Evolutionary conservation across 2,797 vertebrate genomes (phyloP).

Genomic region (Vipera latastei): DNA sequence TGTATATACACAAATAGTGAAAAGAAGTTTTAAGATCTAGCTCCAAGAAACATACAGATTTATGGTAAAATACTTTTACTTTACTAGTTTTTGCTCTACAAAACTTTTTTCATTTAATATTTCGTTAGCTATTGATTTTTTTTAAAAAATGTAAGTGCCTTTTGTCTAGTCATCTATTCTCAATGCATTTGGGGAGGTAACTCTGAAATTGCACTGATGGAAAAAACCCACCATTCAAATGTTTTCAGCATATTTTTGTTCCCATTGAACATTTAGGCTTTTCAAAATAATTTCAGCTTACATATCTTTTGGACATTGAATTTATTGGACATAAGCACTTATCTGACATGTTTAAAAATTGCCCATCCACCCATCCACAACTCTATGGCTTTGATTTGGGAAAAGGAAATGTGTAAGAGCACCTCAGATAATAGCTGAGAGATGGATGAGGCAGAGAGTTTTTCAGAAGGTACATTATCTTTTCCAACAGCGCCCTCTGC

Average conservation of each 20-base stretch:
- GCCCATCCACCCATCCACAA: neutral
- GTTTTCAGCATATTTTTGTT: neutral
- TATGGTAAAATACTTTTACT: neutral
- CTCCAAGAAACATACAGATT: neutral
- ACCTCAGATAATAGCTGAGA: slow-evolving; percentile 75
- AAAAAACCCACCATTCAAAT: neutral
- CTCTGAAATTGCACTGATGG: neutral
- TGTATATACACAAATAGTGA: neutral
- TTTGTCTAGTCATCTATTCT: neutral
- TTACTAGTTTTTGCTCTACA: neutral
- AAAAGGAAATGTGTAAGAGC: slow-evolving; percentile 69
- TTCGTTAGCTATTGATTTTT: neutral
- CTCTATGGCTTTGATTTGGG: slow-evolving; percentile 44
- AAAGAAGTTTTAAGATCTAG: neutral
- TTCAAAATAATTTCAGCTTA: neutral
- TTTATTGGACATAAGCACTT: neutral
- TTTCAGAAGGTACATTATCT: slow-evolving; percentile 65
- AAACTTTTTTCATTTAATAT: neutral
- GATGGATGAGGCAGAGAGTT: slow-evolving; percentile 59
- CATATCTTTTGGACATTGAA: neutral
- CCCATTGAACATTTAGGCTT: neutral
- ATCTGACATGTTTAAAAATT: neutral
- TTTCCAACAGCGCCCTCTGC: slow-evolving; percentile 75
- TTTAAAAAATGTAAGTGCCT: neutral
- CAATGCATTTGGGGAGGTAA: neutral